phyloP scores from a whole-genome alignment of 2,113 vertebrate species.

The Leucoraja erinaceus region DNA sequence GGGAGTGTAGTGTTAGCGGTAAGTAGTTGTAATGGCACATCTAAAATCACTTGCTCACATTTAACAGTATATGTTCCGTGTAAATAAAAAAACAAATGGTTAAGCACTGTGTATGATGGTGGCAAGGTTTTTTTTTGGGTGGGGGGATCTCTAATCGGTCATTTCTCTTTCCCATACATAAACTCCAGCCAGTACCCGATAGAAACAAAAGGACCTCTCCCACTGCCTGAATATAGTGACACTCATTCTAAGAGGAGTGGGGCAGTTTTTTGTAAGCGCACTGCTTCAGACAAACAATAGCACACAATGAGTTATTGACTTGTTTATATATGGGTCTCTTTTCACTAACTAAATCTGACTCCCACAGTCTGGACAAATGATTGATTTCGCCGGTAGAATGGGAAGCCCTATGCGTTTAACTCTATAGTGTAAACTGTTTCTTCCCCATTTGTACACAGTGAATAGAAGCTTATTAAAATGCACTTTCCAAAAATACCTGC shows the following conservation, averaged over 20 bases:
- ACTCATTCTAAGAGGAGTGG: slow-evolving; percentile 63
- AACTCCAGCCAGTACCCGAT: slow-evolving; percentile 55
- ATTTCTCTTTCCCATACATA: slow-evolving; percentile 62
- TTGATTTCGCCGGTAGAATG: slow-evolving; percentile 74
- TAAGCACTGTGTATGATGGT: slow-evolving; percentile 15
- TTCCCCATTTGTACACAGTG: slow-evolving; percentile 65
- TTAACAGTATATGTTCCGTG: slow-evolving; percentile 16
- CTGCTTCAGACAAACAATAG: slow-evolving; percentile 67
- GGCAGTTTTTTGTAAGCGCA: slow-evolving; percentile 66
- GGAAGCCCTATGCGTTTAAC: slow-evolving; percentile 62
- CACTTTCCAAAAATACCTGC: slow-evolving; percentile 76
- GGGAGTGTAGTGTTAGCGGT: background rate
- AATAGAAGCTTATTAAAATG: slow-evolving; percentile 77
- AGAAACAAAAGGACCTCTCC: slow-evolving; percentile 62
- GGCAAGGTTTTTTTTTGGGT: slow-evolving; percentile 15
- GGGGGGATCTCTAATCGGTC: slow-evolving; percentile 29
- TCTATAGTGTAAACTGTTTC: slow-evolving; percentile 71
- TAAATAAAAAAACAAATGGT: slow-evolving; percentile 9
- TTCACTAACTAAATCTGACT: slow-evolving; percentile 74
- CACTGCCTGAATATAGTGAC: slow-evolving; percentile 62
- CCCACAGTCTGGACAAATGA: slow-evolving; percentile 76
- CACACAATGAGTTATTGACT: slow-evolving; percentile 85
- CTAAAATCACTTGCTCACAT: slow-evolving; percentile 24
- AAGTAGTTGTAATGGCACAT: slow-evolving; percentile 33
- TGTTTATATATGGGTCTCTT: slow-evolving; percentile 74